phyloP scores from a whole-genome alignment of 1,140 invertebrate species.

The Heliconius nattereri region DNA sequence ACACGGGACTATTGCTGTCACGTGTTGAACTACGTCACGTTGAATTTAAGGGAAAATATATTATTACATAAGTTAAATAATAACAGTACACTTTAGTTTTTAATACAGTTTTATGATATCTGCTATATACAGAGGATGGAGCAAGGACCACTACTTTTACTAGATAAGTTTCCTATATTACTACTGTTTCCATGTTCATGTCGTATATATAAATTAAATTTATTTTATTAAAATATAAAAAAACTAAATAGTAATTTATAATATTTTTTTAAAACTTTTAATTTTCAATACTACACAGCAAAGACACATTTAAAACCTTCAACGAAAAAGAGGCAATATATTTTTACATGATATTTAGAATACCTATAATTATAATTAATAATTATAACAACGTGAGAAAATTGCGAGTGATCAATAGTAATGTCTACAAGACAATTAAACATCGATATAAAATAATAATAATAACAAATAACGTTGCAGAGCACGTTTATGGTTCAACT shows the following conservation, averaged over 20 bases:
- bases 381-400: slow-evolving; percentile 21
- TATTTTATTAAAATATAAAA: too few relatives aligned
- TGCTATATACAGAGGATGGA: background rate
- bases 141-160: slow-evolving; percentile 10
- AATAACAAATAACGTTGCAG: slow-evolving; percentile 48
- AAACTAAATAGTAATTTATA: too few relatives aligned
- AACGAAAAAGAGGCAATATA: background rate
- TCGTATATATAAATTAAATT: too few relatives aligned
- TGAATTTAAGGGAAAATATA: too few relatives aligned
- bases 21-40: too few relatives aligned
- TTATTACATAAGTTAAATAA: too few relatives aligned
- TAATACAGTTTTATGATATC: background rate
- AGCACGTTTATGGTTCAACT: slow-evolving; percentile 31
- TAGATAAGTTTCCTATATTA: background rate
- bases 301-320: background rate
- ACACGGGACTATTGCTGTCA: too few relatives aligned
- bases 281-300: too few relatives aligned
- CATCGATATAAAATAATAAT: slow-evolving; percentile 43
- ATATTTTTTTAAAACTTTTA: too few relatives aligned
- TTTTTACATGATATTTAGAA: background rate
- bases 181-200: background rate
- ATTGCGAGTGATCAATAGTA: slow-evolving; percentile 46
- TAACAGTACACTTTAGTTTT: too few relatives aligned
- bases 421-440: slow-evolving; percentile 31
- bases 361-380: background rate